A percentile compares a stretch with the other conserved stretches of the same genome.
Conservation (phyloP, 2,797 vertebrate species). For the Hirundo rustica region DNA sequence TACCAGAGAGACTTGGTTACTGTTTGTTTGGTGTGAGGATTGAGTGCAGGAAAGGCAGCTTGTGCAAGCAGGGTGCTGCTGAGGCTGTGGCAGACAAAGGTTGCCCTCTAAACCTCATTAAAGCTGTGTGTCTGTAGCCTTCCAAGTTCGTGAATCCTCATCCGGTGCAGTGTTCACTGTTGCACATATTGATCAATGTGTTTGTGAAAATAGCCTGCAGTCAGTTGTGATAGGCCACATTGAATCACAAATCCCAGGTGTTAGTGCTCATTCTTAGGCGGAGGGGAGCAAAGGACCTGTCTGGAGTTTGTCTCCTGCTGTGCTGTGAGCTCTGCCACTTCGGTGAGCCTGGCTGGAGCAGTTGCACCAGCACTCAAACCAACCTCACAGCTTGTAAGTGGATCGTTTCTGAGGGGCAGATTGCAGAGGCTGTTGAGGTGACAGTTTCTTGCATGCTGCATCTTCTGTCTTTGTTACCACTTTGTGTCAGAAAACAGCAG, state of each 20-base stretch:
- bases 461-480: background rate
- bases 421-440: background rate
- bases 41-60: background rate
- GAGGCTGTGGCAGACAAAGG: background rate
- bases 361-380: background rate
- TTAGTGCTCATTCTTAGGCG: fast-evolving
- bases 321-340: background rate
- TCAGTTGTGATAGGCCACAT: fast-evolving
- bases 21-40: background rate
- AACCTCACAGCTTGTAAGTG: fast-evolving
- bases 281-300: background rate
- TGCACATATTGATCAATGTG: background rate
- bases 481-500: background rate
- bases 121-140: constrained; percentile 8
- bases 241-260: background rate
- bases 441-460: background rate
- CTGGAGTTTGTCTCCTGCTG: background rate
- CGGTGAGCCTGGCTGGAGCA: background rate
- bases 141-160: background rate
- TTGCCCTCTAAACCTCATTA: background rate
- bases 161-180: background rate
- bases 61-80: background rate
- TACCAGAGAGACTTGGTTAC: background rate
- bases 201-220: background rate
- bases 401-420: background rate